Base-by-base conservation (phyloP, 2,888 invertebrate genomes). In the Tetragonula carbonaria region DNA sequence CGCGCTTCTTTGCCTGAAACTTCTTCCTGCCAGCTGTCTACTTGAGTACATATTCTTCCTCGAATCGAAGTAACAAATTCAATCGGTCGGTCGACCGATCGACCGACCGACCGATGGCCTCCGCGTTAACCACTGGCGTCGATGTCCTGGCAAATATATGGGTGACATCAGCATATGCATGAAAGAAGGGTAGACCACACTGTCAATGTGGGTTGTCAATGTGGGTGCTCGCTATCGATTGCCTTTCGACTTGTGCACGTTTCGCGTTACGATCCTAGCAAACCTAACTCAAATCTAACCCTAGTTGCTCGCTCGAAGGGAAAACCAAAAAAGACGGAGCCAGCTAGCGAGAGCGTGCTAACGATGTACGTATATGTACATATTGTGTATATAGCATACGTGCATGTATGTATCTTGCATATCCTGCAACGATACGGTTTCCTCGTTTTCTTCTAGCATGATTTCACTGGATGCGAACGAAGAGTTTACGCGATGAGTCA, bases 141-240 rank as follows among this genome's bases (percentile, higher is more conserved):
- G 78, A 82, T 72, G 81, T 84, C 85, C 86, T 78, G 84, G 80
- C 74, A 85, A 90, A 88, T 88, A 82, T 90, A 89, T 87, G 90
- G 91, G 90, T 90, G 91, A 90, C 88, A 92, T 92, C 92, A 91
- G 91, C 92, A 92, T 92, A 92, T 92, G 92, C 90, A 92, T 92
- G 92, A 92, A 92, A 92, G 88, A 89, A 92, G 92, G 92, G 92
- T 91, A 88, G 91, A 88, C 33, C 33, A 33, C 88, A 74, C 81
- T 80, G 89, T 87, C 86, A 84, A 88, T 87, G 91, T 80, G 91
- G 87, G 77, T 84, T 80, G 89, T 87, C 86, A 84, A 88, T 87
- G 91, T 80, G 91, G 87, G 77, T 84, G 87, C 88, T 81, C 86
- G 79, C 85, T 92, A 92, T 92, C 92, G 92, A 92, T 92, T 91